Base-by-base conservation (phyloP, 2,113 vertebrate genomes). In the Nettapus auritus region DNA sequence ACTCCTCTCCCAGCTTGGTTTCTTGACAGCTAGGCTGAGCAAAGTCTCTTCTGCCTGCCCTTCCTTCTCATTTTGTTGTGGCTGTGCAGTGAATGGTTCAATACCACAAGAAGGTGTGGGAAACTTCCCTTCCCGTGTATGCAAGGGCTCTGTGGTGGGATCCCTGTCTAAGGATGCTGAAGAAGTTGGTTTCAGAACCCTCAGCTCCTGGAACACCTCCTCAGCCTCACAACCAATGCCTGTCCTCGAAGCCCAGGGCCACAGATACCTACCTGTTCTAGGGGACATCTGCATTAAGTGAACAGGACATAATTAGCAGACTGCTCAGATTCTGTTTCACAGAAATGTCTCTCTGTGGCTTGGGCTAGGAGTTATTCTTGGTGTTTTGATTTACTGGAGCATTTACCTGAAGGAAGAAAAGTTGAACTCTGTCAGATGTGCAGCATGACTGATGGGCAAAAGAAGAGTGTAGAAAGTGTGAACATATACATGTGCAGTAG, bases 401-500 rank as follows among this genome's bases (percentile, higher is more conserved):
- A 77, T 44, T 74, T 69, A n/a, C 79, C 48, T 64, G 44, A 91
- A 69, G 75, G 42, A 73, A 77, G 34, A 36, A 59, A n/a, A 46
- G 22, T 28, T 22, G 7, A 56, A 31, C 19, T 36, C 40, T 76
- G 12, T 46, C 40, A 18, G 28, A 57, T 0, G 0, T 40, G 48
- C 40, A 78, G 28, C 18, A 29, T 25, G 46, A 67, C 23, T 82
- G 53, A 31, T 44, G n/a, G 25, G 34, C 40, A 52, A 50, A 52
- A 82, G 40, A 77, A 55, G 22, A 76, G 46, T 4, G 12, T 34
- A 25, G 40, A 80, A 74, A 62, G 12, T 9, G 34, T 31, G 50
- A 86, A 31, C 18, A 15, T 80, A 86, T 80, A 46, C 28, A 23
- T 11, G 23, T 56, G 34, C 56, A 34, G 13, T 6, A 13, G 33